These are phyloP conservation scores for Orestias chungarensis DNA, from an alignment of 2,797 vertebrate genomes.

Conservation along the genomic window DNA sequence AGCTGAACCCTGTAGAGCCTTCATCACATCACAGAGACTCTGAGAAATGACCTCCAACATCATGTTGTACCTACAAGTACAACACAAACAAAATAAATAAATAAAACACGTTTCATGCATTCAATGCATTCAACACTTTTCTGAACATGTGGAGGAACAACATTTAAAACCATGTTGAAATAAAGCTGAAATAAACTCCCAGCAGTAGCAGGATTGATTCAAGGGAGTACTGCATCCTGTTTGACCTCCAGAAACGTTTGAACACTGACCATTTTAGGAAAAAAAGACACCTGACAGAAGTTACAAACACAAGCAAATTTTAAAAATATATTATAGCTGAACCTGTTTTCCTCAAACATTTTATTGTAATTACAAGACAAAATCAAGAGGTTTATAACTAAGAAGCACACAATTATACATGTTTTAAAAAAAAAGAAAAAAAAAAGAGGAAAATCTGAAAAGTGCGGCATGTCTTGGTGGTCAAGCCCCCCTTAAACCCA, in stretches of 20 bases:
- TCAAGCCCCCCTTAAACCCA: not conserved
- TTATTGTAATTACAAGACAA: not conserved
- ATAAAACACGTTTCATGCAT: not conserved
- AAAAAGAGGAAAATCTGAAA: not conserved
- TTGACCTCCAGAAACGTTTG: not conserved
- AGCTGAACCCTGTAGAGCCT: constrained; percentile 89
- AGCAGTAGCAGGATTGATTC: not conserved
- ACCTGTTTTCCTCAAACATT: not conserved
- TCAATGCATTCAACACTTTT: not conserved
- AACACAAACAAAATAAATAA: not conserved
- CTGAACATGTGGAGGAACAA: not conserved
- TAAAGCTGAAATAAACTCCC: not conserved
- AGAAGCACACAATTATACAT: not conserved
- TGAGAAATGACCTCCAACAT: constrained; percentile 82
- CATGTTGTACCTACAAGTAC: constrained; percentile 85
- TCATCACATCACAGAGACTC: constrained; percentile 85
- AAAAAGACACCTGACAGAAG: no score
- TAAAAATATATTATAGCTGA: no score
- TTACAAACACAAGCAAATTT: no score
- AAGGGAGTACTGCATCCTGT: not conserved
- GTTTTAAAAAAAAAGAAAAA: not conserved
- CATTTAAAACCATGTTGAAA: not conserved
- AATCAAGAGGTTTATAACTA: not conserved
- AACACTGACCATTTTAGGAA: not conserved
- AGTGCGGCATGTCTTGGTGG: not conserved